Percentiles rank a stretch among this genome's conserved stretches.
These are phyloP conservation scores for Leptocoma aspasia DNA, from an alignment of 2,113 vertebrate genomes.

Conservation along the genomic window DNA sequence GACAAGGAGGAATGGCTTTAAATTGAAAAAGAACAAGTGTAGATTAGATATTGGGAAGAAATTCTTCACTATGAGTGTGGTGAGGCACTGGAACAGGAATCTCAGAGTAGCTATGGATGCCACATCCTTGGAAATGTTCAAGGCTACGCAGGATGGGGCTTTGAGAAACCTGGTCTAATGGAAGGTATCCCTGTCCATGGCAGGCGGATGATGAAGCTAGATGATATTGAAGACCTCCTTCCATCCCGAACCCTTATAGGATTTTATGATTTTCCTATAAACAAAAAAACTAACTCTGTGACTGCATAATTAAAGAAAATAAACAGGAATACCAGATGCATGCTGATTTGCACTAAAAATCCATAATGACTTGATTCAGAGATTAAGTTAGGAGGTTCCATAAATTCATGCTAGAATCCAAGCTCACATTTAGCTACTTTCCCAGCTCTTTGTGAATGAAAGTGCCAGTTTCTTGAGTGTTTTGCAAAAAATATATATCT, in stretches of 20 bases:
- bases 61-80: neutral
- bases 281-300: neutral
- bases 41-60: neutral
- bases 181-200: neutral
- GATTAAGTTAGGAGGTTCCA: neutral
- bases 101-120: neutral
- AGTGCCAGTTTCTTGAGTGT: neutral
- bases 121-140: neutral
- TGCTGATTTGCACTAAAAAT: neutral
- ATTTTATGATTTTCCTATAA: neutral
- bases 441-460: neutral
- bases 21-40: neutral
- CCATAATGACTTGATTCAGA: neutral
- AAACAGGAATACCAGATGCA: neutral
- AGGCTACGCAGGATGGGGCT: neutral
- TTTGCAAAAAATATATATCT: neutral
- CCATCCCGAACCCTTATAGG: neutral
- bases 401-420: neutral
- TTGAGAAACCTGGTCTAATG: neutral
- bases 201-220: neutral
- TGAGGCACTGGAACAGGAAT: neutral
- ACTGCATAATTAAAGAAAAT: neutral
- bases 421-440: neutral
- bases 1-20: neutral
- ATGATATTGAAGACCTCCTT: neutral